phyloP scores from a whole-genome alignment of 1,140 invertebrate genomes.

The Adelges cooleyi region DNA sequence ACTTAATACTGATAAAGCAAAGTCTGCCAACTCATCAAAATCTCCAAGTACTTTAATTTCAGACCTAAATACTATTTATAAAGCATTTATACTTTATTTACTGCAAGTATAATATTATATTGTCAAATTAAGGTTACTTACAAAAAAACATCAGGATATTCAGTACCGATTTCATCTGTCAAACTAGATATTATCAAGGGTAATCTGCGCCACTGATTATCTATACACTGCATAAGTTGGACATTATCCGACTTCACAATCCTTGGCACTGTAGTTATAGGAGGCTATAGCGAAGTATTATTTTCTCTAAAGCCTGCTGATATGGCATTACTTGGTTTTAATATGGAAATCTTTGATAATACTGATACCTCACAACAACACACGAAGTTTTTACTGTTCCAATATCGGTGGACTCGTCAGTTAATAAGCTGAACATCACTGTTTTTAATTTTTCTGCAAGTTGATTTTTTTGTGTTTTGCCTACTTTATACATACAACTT shows the following conservation, averaged over 20 bases:
- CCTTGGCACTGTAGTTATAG: background rate
- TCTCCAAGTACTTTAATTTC: background rate
- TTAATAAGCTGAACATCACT: conserved; percentile 33
- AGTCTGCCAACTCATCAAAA: background rate
- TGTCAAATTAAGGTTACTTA: background rate
- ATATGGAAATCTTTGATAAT: background rate
- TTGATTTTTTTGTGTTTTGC: background rate
- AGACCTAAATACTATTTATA: background rate
- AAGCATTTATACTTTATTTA: too few species aligned
- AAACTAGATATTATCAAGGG: background rate
- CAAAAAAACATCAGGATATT: background rate
- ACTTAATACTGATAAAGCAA: conserved; percentile 30
- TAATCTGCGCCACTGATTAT: background rate
- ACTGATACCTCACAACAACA: conserved; percentile 33
- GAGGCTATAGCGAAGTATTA: background rate
- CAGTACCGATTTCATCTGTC: background rate
- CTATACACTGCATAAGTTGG: conserved; percentile 4
- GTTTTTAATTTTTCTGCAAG: conserved; percentile 29
- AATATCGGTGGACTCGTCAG: conserved; percentile 35
- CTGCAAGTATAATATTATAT: too few species aligned
- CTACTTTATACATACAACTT: too few species aligned
- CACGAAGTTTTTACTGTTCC: conserved; percentile 30
- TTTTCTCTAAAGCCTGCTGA: background rate
- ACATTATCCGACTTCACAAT: background rate
- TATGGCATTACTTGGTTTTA: background rate